Evolutionary conservation across 2,797 vertebrate species (phyloP).

Genomic region (Coranthus polyacanthus): DNA sequence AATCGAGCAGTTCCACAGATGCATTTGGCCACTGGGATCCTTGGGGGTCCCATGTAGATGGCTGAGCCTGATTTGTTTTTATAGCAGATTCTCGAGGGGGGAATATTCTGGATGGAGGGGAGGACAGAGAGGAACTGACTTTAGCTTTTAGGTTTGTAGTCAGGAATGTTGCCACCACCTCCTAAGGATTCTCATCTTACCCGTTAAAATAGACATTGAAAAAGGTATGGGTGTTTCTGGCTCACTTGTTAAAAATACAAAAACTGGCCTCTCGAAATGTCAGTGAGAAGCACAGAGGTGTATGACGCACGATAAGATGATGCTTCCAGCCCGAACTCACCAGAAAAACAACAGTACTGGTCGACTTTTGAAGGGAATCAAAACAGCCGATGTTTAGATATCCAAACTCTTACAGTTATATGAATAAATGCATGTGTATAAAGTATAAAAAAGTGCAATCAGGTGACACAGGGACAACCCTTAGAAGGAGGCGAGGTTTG

Average conservation of each 20-base stretch:
- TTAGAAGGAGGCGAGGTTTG: too few relatives aligned
- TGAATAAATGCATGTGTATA: too few relatives aligned
- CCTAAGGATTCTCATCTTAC: slow-evolving; percentile 55
- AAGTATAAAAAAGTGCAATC: too few relatives aligned
- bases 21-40: slow-evolving; percentile 62
- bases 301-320: too few relatives aligned
- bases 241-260: background rate
- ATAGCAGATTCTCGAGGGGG: slow-evolving; percentile 58
- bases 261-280: background rate
- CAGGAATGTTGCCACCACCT: slow-evolving; percentile 58
- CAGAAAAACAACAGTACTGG: too few relatives aligned
- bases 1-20: slow-evolving; percentile 76
- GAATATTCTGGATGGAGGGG: slow-evolving; percentile 32
- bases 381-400: too few relatives aligned
- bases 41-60: slow-evolving; percentile 45
- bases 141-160: slow-evolving; percentile 52
- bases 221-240: background rate
- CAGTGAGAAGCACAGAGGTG: background rate
- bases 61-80: slow-evolving; percentile 72
- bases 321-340: too few relatives aligned
- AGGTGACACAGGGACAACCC: too few relatives aligned
- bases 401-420: too few relatives aligned
- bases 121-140: slow-evolving; percentile 67
- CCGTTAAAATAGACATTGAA: slow-evolving; percentile 11
- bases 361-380: too few relatives aligned